Evolutionary conservation across 30 jellyfish, hydroid and myxozoan species (phyloP).

Genomic region (Cassiopea xamachana): DNA sequence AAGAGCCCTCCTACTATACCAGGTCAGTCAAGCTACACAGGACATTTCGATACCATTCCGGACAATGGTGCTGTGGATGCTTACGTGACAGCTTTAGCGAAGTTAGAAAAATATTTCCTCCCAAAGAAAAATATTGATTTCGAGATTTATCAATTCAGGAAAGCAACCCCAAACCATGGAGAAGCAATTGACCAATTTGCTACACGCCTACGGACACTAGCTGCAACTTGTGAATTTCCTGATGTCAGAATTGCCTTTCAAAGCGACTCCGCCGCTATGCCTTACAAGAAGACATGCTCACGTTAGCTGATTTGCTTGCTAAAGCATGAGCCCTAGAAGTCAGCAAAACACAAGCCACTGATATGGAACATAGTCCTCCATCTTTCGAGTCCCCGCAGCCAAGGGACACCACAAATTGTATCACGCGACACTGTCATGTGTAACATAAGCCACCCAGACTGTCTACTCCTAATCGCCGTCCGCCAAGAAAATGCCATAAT

Average conservation of each 20-base stretch:
- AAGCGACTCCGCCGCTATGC: slow-evolving; percentile 20
- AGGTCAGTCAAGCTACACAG: background rate
- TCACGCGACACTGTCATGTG: background rate
- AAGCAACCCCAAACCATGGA: background rate
- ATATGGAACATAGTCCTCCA: slow-evolving; percentile 1
- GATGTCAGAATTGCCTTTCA: background rate
- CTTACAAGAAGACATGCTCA: background rate
- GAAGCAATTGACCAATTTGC: slow-evolving; percentile 15
- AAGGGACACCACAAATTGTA: background rate
- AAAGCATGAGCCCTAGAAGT: slow-evolving; percentile 8
- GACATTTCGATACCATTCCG: slow-evolving; percentile 19
- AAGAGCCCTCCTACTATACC: slow-evolving; percentile 10
- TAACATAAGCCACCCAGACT: background rate
- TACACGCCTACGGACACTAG: slow-evolving; percentile 7
- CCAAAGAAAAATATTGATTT: slow-evolving; percentile 10
- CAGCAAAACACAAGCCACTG: slow-evolving; percentile 18
- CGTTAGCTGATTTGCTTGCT: slow-evolving; percentile 14
- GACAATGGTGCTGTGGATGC: slow-evolving; percentile 15
- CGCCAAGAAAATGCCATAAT: slow-evolving; percentile 16
- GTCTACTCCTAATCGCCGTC: background rate
- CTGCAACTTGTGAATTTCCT: slow-evolving; percentile 16
- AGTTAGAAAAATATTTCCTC: background rate
- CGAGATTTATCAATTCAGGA: background rate
- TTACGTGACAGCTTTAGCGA: slow-evolving; percentile 7
- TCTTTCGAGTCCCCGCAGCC: slow-evolving; percentile 3